These are phyloP conservation scores for Rotaria magnacalcarata DNA, from an alignment of 2,888 invertebrate genomes.

Conservation along the genomic window DNA sequence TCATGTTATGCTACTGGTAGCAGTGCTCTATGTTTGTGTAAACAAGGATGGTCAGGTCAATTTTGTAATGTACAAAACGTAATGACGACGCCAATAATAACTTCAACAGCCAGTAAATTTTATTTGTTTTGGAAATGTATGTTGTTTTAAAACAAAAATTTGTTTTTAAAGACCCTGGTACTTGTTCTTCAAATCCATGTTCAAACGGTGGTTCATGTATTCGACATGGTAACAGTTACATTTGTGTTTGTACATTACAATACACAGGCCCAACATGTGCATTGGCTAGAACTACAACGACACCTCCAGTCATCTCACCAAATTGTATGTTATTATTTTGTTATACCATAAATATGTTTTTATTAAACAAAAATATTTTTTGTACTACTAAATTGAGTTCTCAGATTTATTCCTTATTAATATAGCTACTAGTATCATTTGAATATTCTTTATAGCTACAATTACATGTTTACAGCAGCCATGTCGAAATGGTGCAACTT, in stretches of 20 bases:
- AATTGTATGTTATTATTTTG: background rate
- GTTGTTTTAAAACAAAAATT: background rate
- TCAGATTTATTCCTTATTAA: no score
- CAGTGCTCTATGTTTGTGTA: constrained; percentile 36
- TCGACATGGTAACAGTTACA: background rate
- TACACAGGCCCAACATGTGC: background rate
- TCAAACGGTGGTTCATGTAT: constrained; percentile 35
- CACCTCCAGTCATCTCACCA: background rate
- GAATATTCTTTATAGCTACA: background rate
- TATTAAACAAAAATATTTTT: no score
- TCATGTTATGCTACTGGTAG: constrained; percentile 21
- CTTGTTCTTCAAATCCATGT: constrained; percentile 39
- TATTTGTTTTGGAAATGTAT: background rate
- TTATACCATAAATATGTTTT: no score
- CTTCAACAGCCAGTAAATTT: background rate
- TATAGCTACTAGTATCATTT: no score
- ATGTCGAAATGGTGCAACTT: background rate
- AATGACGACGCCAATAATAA: background rate
- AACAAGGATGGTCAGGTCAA: constrained; percentile 8
- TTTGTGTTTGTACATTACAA: background rate
- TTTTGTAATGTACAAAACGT: constrained; percentile 30
- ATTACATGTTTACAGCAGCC: background rate
- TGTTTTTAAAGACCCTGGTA: background rate
- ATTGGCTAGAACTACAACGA: background rate
- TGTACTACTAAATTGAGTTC: no score